Conservation (phyloP, 2,888 invertebrate genomes). For the Drosophila nr. medialis region DNA sequence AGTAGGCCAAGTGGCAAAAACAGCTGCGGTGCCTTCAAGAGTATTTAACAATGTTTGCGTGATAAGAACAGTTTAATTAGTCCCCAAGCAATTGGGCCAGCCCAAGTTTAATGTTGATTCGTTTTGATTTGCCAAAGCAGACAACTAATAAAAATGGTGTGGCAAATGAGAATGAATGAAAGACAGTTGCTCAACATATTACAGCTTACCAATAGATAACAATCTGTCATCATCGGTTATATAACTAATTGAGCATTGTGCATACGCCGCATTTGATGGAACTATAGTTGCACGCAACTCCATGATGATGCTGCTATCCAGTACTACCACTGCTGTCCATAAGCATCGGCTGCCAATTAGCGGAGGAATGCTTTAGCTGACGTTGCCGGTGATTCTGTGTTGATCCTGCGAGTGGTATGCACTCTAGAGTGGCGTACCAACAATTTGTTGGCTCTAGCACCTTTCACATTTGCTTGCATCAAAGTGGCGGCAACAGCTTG, state of each 20-base stretch:
- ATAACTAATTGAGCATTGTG: constrained; percentile 11
- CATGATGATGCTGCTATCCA: constrained; percentile 10
- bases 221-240: constrained; percentile 16
- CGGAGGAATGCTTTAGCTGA: neutral
- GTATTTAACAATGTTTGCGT: constrained; percentile 9
- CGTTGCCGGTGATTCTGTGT: constrained; percentile 1
- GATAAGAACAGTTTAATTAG: constrained; percentile 35
- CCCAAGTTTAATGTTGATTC: constrained; percentile 44
- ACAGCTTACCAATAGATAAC: constrained; percentile 4
- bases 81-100: constrained; percentile 17
- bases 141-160: constrained; percentile 7
- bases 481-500: constrained; percentile 24
- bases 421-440: constrained; percentile 18
- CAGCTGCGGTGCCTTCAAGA: constrained; percentile 8
- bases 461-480: constrained; percentile 28
- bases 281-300: neutral
- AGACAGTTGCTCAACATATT: neutral
- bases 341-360: constrained; percentile 44
- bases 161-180: constrained; percentile 53
- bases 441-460: constrained; percentile 18
- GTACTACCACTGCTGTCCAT: constrained; percentile 11
- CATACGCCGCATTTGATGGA: constrained; percentile 14
- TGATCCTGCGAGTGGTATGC: neutral
- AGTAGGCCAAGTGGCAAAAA: constrained; percentile 25
- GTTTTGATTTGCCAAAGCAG: constrained; percentile 54